Conservation (phyloP, 2,113 vertebrate species). For the Oceanodroma tethys region DNA sequence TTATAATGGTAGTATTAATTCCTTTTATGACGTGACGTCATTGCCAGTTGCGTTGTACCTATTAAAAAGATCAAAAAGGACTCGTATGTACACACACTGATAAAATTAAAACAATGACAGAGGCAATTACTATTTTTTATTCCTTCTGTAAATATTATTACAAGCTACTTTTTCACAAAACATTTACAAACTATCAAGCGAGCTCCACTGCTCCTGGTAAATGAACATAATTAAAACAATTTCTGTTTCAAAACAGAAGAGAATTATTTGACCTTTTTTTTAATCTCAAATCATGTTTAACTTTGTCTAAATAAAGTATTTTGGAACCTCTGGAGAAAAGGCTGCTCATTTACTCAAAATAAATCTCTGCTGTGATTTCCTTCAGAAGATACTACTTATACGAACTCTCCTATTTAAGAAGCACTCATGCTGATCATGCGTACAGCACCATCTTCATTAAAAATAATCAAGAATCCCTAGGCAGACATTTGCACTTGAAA, state of each 20-base stretch:
- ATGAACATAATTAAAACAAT: constrained; percentile 3
- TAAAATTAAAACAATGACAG: not conserved
- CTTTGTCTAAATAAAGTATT: constrained; percentile 3
- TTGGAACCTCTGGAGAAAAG: constrained; percentile 25
- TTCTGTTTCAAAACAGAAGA: not conserved
- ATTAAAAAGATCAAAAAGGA: not conserved
- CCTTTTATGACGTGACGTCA: not conserved
- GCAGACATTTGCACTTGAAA: constrained; percentile 39
- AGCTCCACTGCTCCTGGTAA: not conserved
- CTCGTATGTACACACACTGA: not conserved
- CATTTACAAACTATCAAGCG: not conserved
- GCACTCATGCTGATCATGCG: not conserved
- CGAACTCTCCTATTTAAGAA: constrained; percentile 13
- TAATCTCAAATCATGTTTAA: not conserved
- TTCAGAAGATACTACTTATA: not conserved
- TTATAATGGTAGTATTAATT: not conserved
- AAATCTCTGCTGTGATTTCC: constrained; percentile 28
- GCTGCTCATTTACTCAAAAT: constrained; percentile 22
- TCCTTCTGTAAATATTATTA: not conserved
- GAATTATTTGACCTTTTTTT: not conserved
- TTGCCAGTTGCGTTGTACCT: not conserved
- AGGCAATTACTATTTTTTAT: not conserved
- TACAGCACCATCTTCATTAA: constrained; percentile 50
- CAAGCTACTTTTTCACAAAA: not conserved
- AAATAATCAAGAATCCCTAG: constrained; percentile 65